These are phyloP conservation scores for Lycia hirtaria DNA, from an alignment of 2,888 invertebrate species.

Conservation along the genomic window DNA sequence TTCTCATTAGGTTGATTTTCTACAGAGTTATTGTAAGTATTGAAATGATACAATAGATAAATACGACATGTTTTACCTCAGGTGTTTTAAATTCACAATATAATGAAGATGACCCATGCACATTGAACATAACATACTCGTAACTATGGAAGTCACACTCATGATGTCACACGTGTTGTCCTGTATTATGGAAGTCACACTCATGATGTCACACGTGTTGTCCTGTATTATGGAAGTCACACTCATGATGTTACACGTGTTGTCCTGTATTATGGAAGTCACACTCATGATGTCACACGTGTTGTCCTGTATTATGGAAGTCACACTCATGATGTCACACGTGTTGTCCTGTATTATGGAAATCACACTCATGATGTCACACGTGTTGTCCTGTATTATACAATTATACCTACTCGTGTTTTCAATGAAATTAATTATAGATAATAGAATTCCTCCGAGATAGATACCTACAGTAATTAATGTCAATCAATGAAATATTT, in stretches of 20 bases:
- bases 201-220: no score
- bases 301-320: conserved; percentile 12
- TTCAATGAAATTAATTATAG: not conserved
- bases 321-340: not conserved
- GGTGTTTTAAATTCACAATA: conserved; percentile 18
- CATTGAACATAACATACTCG: conserved; percentile 1
- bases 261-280: conserved; percentile 4
- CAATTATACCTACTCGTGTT: not conserved
- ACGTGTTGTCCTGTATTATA: no score
- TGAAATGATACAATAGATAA: not conserved
- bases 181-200: conserved; percentile 1
- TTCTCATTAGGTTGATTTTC: no score
- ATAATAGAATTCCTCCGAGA: no score
- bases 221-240: conserved; percentile 1
- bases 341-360: no score
- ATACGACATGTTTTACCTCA: conserved; percentile 1
- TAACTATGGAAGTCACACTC: not conserved
- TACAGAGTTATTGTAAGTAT: not conserved
- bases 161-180: no score
- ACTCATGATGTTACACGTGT: no score
- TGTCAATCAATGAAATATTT: not conserved
- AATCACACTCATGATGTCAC: not conserved
- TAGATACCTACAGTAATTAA: not conserved
- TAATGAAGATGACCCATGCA: conserved; percentile 3
- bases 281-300: not conserved